phyloP scores from a whole-genome alignment of 2,797 vertebrate species.

The Onychomys arenicola region DNA sequence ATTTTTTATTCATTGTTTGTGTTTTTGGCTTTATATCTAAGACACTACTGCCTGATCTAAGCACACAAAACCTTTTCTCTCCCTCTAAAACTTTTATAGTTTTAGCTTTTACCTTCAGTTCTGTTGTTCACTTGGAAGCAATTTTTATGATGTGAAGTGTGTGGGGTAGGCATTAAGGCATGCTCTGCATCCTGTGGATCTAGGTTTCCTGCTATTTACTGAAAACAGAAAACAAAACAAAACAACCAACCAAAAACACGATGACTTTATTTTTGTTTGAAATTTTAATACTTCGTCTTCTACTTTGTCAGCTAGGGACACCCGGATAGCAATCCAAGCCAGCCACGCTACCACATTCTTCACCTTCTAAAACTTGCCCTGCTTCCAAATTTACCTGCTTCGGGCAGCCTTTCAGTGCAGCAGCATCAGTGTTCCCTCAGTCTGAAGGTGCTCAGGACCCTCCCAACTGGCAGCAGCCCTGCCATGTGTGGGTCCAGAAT shows the following conservation, averaged over 20 bases:
- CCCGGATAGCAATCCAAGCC: neutral
- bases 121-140: neutral
- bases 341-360: neutral
- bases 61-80: neutral
- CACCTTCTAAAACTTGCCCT: neutral
- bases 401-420: neutral
- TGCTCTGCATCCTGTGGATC: neutral
- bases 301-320: neutral
- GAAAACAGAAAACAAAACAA: neutral
- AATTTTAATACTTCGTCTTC: neutral
- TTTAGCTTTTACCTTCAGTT: neutral
- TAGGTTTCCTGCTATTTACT: neutral
- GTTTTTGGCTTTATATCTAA: neutral
- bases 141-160: neutral
- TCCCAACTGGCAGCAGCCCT: neutral
- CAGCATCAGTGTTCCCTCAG: neutral
- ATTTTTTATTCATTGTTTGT: neutral
- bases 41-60: neutral
- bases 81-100: neutral
- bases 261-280: neutral
- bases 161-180: neutral
- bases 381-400: no score
- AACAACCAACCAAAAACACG: no score
- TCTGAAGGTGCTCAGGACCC: neutral
- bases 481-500: neutral